Evolutionary conservation across 92 coral and sea anemone genomes (phyloP), one percentile per base, ranked within the genome.

Genomic region (Porites lobata): DNA sequence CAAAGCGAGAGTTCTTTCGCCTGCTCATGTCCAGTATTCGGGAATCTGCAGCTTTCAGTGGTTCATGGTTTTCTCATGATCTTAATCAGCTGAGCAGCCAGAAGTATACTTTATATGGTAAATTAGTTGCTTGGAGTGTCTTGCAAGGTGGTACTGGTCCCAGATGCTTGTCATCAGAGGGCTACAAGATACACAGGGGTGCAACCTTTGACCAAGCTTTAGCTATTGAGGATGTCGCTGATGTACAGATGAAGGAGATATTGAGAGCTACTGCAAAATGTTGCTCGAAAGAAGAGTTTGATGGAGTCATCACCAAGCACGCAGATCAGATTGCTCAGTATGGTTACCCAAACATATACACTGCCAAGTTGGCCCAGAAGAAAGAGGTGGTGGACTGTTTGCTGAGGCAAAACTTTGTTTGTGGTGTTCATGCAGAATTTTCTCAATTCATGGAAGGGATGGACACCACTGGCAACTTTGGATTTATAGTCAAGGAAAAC

Each of bases 351-450:
- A 81, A 66, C 65, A 86, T 92, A 6, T 86, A 89, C 51, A 59
- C 86, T 19, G 69, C 91, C 6, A 59, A 86, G 0, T 58, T 92
- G 0, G 71, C 58, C 63, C 20, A 77, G 85, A 93, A 90, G 72
- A 67, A 83, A 1, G 87, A 93, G 57, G 26, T 93, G 24, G n/a
- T 90, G 1, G 62, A 86, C 76, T 82, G 84, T 22, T 78, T 90
- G 47, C 87, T 87, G 87, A 93, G 86, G 72, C 96, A 93, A 75
- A 9, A 86, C 87, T 93, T 85, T 78, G 75, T 77, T 11, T 93
- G 65, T 61, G 76, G 87, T 77, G 93, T 93, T 64, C 94, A 82
- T 90, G 85, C 90, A 62, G 96, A 90, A 85, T 73, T 38, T 22
- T 53, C 57, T 14, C 96, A 93, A 61, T 93, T 90, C 24, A 13